Base-by-base conservation (phyloP, 1,140 invertebrate genomes). In the Hyphantria cunea region DNA sequence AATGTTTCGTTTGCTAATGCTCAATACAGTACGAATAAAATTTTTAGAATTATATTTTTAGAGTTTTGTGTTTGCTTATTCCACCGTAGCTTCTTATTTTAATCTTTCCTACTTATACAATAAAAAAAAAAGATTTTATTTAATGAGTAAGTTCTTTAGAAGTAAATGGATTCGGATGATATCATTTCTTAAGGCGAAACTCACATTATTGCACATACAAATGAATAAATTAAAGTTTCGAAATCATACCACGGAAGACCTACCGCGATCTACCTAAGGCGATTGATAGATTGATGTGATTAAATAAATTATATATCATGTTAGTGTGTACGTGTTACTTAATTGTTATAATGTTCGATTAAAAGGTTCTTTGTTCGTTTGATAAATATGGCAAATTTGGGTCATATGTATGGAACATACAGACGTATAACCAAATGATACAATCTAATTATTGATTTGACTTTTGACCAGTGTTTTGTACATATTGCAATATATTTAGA, bases 351-450 rank as follows among this genome's bases (percentile, higher is more conserved):
- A 12, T 4, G 0, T 37, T 25, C 15, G 66, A 68, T 61, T 64
- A 68, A 64, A 64, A 64, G 53, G 47, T n/a, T 55, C 55, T 54
- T 68, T 68, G 66, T 68, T 68, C 44, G 33, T 15, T n/a, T 44
- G 66, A 68, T 68, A 64, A 64, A 48, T 59, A 50, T 44, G 37
- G 42, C 53, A 17, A 44, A 12, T 12, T 33, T n/a, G 14, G 47
- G 41, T 48, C 44, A 59, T 55, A 7, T 50, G 59, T 52, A 62
- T 55, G 56, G 53, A 66, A 61, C 25, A 51, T 61, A 45, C 8
- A 15, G 33, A 45, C 42, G 34, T 8, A 6, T 2, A 12, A 14
- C 5, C 17, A 25, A 25, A 25, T 25, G 53, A 34, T 56, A 33
- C n/a, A 15, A 58, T 58, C 55, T 48, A 31, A 49, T 49, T 31